Conservation (phyloP, 2,797 vertebrate species). For the Zenarchopterus dispar region DNA sequence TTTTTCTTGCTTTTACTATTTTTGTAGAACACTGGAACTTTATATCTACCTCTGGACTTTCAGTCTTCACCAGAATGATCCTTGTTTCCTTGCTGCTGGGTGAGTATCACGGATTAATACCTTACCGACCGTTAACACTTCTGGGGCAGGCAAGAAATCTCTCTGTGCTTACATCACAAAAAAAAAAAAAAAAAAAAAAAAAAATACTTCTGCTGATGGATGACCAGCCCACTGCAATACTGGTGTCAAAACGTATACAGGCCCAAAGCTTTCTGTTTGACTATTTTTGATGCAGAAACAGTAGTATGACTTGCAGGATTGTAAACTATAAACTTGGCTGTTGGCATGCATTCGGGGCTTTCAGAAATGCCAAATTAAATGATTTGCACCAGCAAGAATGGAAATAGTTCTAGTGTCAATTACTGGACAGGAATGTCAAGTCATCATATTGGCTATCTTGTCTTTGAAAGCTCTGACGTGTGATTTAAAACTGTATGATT, state of each 20-base stretch:
- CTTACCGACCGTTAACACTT: not conserved
- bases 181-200: too few relatives aligned
- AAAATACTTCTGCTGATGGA: too few relatives aligned
- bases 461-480: conserved; percentile 14
- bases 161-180: not conserved
- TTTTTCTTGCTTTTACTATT: not conserved
- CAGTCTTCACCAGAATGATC: conserved; percentile 43
- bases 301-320: conserved; percentile 23
- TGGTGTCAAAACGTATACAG: conserved; percentile 38
- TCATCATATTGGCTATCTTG: conserved; percentile 6
- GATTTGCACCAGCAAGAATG: conserved; percentile 35
- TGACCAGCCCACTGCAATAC: too few relatives aligned
- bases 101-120: conserved; percentile 55
- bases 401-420: conserved; percentile 41
- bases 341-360: conserved; percentile 33
- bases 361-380: conserved; percentile 47
- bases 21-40: conserved; percentile 2
- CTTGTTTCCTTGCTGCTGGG: conserved; percentile 56
- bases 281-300: conserved; percentile 37
- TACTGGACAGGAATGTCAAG: conserved; percentile 37
- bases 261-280: conserved; percentile 11
- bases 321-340: conserved; percentile 39
- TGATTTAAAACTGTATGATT: conserved; percentile 17
- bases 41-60: conserved; percentile 16
- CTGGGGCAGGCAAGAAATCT: not conserved